A percentile compares a stretch with the other conserved stretches of the same genome.
Conservation (phyloP, 2,888 invertebrate genomes). For the Dryomyza anilis region DNA sequence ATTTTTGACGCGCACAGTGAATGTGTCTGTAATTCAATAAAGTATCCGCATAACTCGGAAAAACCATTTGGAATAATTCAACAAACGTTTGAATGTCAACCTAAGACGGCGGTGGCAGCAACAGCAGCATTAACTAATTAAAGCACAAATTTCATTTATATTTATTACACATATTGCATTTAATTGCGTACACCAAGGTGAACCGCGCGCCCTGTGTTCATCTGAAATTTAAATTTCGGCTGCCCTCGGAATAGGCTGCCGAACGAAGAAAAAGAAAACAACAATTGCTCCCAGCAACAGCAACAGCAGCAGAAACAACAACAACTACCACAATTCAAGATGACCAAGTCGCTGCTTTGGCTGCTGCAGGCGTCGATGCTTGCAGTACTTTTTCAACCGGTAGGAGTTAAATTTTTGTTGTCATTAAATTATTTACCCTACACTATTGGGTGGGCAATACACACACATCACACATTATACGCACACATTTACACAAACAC, state of each 20-base stretch:
- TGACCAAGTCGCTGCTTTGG: neutral
- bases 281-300: neutral
- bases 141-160: too few relatives aligned
- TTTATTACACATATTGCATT: too few relatives aligned
- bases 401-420: neutral
- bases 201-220: neutral
- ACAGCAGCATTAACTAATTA: too few relatives aligned
- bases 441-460: too few relatives aligned
- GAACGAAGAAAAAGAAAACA: neutral
- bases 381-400: slow-evolving; percentile 7
- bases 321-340: neutral
- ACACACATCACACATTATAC: too few relatives aligned
- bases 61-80: too few relatives aligned
- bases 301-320: neutral
- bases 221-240: neutral
- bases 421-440: neutral
- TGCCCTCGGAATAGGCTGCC: slow-evolving; percentile 3
- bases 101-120: too few relatives aligned
- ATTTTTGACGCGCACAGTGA: too few relatives aligned
- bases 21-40: too few relatives aligned
- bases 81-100: too few relatives aligned
- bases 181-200: neutral
- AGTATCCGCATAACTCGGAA: too few relatives aligned
- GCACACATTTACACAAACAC: too few relatives aligned
- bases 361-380: slow-evolving; percentile 7